These are phyloP conservation scores for Microplitis mediator DNA, from an alignment of 1,140 invertebrate genomes.

Conservation along the genomic window DNA sequence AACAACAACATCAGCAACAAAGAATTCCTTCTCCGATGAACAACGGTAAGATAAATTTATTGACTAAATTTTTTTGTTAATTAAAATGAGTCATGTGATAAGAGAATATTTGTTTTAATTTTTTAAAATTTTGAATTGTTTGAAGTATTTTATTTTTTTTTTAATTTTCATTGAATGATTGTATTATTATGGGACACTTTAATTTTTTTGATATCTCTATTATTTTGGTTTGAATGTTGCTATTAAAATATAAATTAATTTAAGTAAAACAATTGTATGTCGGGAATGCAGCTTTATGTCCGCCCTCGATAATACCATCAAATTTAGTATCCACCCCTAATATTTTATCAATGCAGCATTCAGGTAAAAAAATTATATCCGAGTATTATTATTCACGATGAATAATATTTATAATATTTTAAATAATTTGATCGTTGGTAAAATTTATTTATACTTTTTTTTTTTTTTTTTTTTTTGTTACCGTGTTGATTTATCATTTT, in stretches of 20 bases:
- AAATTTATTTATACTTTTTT: no score
- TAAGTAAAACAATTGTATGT: constrained; percentile 26
- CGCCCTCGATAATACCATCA: constrained; percentile 64
- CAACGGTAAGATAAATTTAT: constrained; percentile 50
- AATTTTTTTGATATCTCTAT: neutral
- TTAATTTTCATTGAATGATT: neutral
- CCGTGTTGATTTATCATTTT: constrained; percentile 24
- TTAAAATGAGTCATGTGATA: neutral
- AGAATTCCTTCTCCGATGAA: constrained; percentile 63
- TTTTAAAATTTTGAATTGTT: neutral
- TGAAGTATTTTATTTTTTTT: no score
- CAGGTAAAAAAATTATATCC: constrained; percentile 58
- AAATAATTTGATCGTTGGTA: neutral
- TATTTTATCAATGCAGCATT: constrained; percentile 67
- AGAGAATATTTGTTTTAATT: neutral
- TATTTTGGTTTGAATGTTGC: neutral
- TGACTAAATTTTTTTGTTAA: neutral
- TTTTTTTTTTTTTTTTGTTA: constrained; percentile 2
- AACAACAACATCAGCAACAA: constrained; percentile 53
- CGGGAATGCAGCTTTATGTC: constrained; percentile 69
- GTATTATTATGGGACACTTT: neutral
- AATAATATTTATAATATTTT: neutral
- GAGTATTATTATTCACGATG: neutral
- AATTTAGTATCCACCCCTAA: constrained; percentile 70
- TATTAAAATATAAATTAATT: neutral